phyloP scores from a whole-genome alignment of 2,797 vertebrate genomes.

The Vespertilio murinus region DNA sequence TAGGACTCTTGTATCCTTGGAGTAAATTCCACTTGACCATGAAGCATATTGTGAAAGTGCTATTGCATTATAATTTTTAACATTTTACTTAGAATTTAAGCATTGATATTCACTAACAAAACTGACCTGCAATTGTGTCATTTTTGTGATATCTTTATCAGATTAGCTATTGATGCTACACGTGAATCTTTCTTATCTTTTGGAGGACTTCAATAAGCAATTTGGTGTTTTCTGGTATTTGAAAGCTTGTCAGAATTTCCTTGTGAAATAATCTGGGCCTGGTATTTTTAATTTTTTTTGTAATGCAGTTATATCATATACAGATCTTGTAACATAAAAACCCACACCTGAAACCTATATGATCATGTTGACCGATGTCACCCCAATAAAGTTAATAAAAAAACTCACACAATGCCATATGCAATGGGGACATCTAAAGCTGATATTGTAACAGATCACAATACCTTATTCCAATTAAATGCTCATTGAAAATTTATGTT shows the following conservation, averaged over 20 bases:
- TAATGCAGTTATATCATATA: background rate
- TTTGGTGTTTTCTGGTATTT: background rate
- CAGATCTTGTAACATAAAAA: no score
- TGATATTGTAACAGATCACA: background rate
- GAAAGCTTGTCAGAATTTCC: background rate
- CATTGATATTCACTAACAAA: background rate
- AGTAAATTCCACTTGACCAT: background rate
- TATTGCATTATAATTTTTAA: background rate
- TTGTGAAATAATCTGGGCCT: background rate
- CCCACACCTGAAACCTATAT: no score
- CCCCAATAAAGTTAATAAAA: no score
- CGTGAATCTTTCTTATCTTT: background rate
- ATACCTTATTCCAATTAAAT: conserved; percentile 29
- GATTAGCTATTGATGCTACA: background rate
- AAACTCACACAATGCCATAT: background rate
- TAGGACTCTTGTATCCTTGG: background rate
- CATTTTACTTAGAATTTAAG: background rate
- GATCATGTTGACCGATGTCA: no score
- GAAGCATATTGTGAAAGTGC: background rate
- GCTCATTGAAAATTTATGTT: conserved; percentile 59
- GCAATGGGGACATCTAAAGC: background rate
- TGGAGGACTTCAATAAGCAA: background rate
- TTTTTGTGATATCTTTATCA: background rate
- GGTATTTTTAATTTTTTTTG: background rate
- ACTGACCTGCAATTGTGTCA: background rate